Evolutionary conservation across 1,140 invertebrate genomes (phyloP), one percentile per base, ranked within the genome.

Genomic region (Aphis gossypii): DNA sequence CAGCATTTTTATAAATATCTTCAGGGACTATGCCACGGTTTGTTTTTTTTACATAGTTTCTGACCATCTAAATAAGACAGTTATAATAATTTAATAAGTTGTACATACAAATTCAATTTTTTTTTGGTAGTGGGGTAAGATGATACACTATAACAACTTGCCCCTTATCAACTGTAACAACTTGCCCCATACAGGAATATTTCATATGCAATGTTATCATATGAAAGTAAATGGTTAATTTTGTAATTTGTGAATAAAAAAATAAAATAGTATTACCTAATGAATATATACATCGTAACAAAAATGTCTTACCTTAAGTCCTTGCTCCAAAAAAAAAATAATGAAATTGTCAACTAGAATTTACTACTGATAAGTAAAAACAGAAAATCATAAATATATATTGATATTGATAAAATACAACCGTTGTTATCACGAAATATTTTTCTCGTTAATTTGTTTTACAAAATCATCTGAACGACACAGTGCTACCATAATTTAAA

Each of bases 321-420:
- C 14, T 51, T 51, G 46, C 25, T 51, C 4, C 41, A 4, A 87
- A 87, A 87, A 87, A 48, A 87, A 87, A 87, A 87, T 46, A 0
- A n/a, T n/a, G n/a, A 87, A 46, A 86, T 30, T 86, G 44, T 86
- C 21, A 30, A 46, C 44, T 14, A 86, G 25, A 86, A 86, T 46
- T 44, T 86, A 48, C 1, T 25, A 46, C 11, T 86, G 25, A 86
- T 25, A n/a, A n/a, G 23, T 5, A 87, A 25, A 87, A 87, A 87
- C 30, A 51, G 14, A 7, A 51, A 46, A 20, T 1, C 1, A 5
- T 51, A 30, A 51, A 51, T 87, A n/a, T 51, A n/a, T 48, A 35
- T 87, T 86, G 84, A 87, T 87, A 87, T 87, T 87, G 20, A 87
- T 87, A 87, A 87, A 4, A 87, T n/a, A 51, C 30, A 51, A 87